Percentiles rank a stretch among this genome's conserved stretches.
These are phyloP conservation scores for Paracentrotus lividus DNA, from an alignment of 53 echinoderm and acorn worm species.

Conservation along the genomic window DNA sequence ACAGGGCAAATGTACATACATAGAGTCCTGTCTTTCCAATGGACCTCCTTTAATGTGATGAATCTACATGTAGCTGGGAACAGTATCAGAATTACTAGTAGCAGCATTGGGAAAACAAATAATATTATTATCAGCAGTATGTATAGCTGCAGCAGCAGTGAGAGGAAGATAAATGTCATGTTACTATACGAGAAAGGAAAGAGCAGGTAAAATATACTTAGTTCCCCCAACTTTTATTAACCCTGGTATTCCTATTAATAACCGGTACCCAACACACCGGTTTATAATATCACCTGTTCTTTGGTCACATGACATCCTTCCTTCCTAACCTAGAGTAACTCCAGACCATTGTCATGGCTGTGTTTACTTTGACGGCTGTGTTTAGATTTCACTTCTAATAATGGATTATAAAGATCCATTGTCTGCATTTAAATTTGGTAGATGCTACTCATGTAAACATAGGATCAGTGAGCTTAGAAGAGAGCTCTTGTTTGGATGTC, in stretches of 20 bases:
- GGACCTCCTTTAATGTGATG: too few species aligned
- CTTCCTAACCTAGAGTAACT: constrained; percentile 75
- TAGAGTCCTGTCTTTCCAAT: too few species aligned
- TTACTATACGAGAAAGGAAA: background rate
- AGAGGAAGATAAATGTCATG: background rate
- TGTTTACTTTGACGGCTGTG: background rate
- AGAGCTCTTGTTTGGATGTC: too few species aligned
- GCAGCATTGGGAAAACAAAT: too few species aligned
- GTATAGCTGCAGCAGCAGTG: too few species aligned
- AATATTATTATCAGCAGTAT: too few species aligned
- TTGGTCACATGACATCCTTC: constrained; percentile 73
- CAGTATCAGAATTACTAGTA: background rate
- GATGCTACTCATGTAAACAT: too few species aligned
- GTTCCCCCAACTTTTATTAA: background rate
- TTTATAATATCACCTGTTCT: background rate
- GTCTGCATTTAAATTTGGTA: background rate
- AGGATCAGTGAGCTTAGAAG: too few species aligned
- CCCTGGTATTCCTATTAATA: constrained; percentile 2
- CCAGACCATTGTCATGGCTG: constrained; percentile 65
- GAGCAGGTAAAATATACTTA: background rate
- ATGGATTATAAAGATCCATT: background rate
- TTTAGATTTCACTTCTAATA: background rate
- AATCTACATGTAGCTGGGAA: background rate
- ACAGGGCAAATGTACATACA: too few species aligned
- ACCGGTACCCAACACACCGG: too few species aligned